Evolutionary conservation across 2,888 invertebrate genomes (phyloP), one percentile per base, ranked within the genome.

Genomic region (Cosmia trapezina): DNA sequence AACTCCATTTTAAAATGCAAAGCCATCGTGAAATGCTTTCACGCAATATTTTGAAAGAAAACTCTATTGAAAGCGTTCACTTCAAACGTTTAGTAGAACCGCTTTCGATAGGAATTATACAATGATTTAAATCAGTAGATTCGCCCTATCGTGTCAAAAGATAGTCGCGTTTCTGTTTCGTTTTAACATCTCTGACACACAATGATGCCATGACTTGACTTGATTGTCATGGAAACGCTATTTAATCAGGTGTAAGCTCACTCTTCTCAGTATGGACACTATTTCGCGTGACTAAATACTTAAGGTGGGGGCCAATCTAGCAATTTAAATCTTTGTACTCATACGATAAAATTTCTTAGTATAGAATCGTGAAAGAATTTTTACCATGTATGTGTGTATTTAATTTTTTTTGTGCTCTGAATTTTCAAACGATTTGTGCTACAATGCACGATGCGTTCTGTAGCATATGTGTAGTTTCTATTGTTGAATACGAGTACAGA

Each of bases 21-120:
- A 88, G 83, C 89, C 87, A 86, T 86, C 83, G 83, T 73, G 72
- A 85, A 91, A 89, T 89, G 84, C 88, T 90, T 88, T 89, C 90
- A 91, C 90, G 91, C 91, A 89, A 90, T 88, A 89, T 91, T 92
- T 91, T 89, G 80, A 90, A 89, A 90, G 91, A 87, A 93, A 92
- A 88, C 87, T 87, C 73, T 66, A 73, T 72, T 81, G 81, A 87
- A 89, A 89, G 83, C 84, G 73, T 84, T 87, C 85, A 86, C 84
- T 87, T 86, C 84, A 86, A 86, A 83, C 85, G 89, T 89, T 91
- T 87, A 86, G 86, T 82, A 81, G 88, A 87, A 86, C 78, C 83
- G 81, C 69, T 81, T 86, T 86, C 79, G 76, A 81, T 88, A 70
- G 62, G 61, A 65, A 70, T 77, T 73, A 53, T 33, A 28, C 8